phyloP scores from a whole-genome alignment of 1,140 invertebrate genomes.

The Drosophila pseudoananassae region DNA sequence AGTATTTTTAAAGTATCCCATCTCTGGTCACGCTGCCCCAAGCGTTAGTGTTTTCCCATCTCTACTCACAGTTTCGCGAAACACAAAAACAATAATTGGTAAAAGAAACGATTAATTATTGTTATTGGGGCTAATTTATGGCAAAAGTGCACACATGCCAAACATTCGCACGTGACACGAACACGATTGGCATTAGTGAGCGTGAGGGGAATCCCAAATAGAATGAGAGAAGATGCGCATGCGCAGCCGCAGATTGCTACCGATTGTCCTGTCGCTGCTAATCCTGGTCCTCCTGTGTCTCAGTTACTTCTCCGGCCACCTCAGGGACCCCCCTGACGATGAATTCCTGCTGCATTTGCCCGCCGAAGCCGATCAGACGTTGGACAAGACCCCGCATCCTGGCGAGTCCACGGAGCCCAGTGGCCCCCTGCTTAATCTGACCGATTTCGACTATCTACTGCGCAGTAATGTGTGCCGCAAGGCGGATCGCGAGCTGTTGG shows the following conservation, averaged over 20 bases:
- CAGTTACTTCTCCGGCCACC: conserved; percentile 58
- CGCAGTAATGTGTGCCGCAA: conserved; percentile 65
- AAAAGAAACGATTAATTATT: conserved; percentile 7
- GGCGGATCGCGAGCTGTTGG: conserved; percentile 70
- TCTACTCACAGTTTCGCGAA: conserved; percentile 2
- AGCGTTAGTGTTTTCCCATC: conserved; percentile 4
- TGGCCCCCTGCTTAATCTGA: conserved; percentile 58
- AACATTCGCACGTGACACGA: neutral
- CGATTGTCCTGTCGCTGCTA: conserved; percentile 63
- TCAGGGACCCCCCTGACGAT: conserved; percentile 28
- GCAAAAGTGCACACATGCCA: conserved; percentile 3
- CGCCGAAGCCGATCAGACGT: conserved; percentile 6
- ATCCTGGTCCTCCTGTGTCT: conserved; percentile 63
- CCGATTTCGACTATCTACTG: conserved; percentile 67
- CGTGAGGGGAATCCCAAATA: conserved; percentile 32
- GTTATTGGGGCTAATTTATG: neutral
- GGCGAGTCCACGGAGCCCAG: neutral
- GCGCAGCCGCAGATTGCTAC: conserved; percentile 70
- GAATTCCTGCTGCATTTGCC: conserved; percentile 57
- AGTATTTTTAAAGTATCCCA: neutral
- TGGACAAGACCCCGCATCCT: neutral
- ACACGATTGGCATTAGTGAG: conserved; percentile 5
- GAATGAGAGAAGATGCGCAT: conserved; percentile 72
- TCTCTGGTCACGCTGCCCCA: neutral
- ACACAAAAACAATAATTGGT: conserved; percentile 10